Evolutionary conservation across 1,140 invertebrate genomes (phyloP).

Genomic region (Diabrotica virgifera): DNA sequence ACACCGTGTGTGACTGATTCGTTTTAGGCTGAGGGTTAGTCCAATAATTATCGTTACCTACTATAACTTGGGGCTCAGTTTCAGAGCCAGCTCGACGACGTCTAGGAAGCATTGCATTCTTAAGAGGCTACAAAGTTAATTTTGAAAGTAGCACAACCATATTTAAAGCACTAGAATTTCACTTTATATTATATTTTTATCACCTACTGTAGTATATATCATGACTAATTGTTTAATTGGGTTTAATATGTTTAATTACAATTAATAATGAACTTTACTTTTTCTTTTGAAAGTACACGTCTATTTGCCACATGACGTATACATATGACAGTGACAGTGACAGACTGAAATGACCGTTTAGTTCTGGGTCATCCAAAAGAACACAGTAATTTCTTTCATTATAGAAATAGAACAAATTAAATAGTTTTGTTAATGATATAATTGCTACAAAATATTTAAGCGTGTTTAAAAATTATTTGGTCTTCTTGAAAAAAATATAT

Average conservation of each 20-base stretch:
- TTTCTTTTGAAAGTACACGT: neutral
- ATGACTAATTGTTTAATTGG: neutral
- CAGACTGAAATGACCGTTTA: too few relatives aligned
- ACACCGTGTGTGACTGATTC: slow-evolving; percentile 27
- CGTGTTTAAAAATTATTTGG: too few relatives aligned
- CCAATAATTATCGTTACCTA: slow-evolving; percentile 39
- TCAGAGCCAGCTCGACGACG: slow-evolving; percentile 58
- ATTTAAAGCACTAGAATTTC: too few relatives aligned
- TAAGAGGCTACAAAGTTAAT: slow-evolving; percentile 4
- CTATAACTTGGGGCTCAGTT: slow-evolving; percentile 48
- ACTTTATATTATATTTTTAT: too few relatives aligned
- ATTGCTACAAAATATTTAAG: too few relatives aligned
- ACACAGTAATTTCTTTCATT: too few relatives aligned
- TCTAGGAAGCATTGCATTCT: slow-evolving; percentile 60
- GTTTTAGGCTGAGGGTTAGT: slow-evolving; percentile 35
- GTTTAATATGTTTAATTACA: neutral
- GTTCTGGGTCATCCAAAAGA: too few relatives aligned
- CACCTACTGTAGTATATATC: neutral
- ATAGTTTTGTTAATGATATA: too few relatives aligned
- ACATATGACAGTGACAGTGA: too few relatives aligned
- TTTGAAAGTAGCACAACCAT: neutral
- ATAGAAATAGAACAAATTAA: too few relatives aligned
- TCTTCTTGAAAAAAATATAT: too few relatives aligned
- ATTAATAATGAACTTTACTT: neutral
- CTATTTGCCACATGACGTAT: neutral